Evolutionary conservation across 2,113 vertebrate genomes (phyloP), one percentile per base, ranked within the genome.

Genomic region (Caranx ignobilis): DNA sequence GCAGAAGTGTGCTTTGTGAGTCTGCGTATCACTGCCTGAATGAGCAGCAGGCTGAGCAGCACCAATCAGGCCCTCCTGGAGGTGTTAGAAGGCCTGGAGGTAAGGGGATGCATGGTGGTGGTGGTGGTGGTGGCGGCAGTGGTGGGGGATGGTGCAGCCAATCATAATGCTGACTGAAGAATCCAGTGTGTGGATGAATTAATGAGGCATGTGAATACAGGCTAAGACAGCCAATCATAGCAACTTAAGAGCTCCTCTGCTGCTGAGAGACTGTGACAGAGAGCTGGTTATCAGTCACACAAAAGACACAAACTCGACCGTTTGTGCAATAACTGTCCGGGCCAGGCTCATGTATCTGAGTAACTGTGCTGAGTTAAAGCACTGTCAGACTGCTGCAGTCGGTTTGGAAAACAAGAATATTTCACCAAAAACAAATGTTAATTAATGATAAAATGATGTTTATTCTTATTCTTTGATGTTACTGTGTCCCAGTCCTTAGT

Each of bases 221-320:
- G 83, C 76, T 26, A 77, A 83, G 76, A 76, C 77, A 90, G 91
- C 91, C 86, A 89, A 91, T 94, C 87, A 82, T 71, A 63, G 63
- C 57, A 54, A 62, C 83, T 82, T 81, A 87, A 77, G 82, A 88
- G 88, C 77, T 81, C 43, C 79, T 86, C 67, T 56, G 74, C 63
- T 75, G 86, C 85, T 35, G 63, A 81, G 84, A 89, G 89, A 83
- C 81, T 90, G 83, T 81, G 84, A 85, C 79, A 83, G 88, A 90
- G 66, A 65, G 78, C 71, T 64, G 74, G 57, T 77, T 79, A 92
- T 94, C 92, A 91, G 88, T 94, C 90, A 93, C 50, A 55, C 45
- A 39, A 50, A 65, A 69, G 69, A 77, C 59, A 76, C 4, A 9
- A 32, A 10, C 39, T 57, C 41, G 41, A 39, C 54, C 75, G 52